Conservation (phyloP, 35 echinoderm and acorn worm species). For the Apostichopus parvimensis region DNA sequence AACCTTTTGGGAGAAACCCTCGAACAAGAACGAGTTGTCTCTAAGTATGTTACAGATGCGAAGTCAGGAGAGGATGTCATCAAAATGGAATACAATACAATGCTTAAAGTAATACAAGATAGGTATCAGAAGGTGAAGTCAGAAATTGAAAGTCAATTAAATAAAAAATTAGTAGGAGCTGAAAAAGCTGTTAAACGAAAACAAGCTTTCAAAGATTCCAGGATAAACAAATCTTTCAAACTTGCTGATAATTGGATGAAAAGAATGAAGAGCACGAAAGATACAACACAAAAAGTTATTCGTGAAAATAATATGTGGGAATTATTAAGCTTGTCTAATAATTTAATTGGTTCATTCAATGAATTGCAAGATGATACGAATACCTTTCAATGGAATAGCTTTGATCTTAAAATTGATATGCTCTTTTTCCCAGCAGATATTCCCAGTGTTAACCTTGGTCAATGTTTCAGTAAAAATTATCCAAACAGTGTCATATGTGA, state of each 20-base stretch:
- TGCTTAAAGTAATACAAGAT: background rate
- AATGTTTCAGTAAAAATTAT: too few relatives aligned
- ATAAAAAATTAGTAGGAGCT: background rate
- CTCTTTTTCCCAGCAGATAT: too few relatives aligned
- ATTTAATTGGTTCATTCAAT: background rate
- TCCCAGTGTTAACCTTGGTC: too few relatives aligned
- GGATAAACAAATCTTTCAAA: background rate
- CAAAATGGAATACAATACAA: background rate
- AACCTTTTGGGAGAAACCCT: background rate
- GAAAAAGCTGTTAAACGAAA: background rate
- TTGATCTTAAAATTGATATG: too few relatives aligned
- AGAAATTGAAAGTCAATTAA: background rate
- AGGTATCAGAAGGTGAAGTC: background rate
- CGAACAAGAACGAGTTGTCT: background rate
- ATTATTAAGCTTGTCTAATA: conserved; percentile 1
- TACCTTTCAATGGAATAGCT: too few relatives aligned
- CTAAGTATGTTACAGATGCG: background rate
- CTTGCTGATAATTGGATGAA: background rate
- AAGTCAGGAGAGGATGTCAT: background rate
- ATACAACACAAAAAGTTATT: background rate
- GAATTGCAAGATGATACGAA: too few relatives aligned
- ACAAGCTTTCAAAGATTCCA: background rate
- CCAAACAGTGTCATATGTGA: background rate
- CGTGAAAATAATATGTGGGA: conserved; percentile 39
- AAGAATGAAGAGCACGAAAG: background rate